Evolutionary conservation across 2,888 invertebrate species (phyloP).

Genomic region (Andrena camellia): DNA sequence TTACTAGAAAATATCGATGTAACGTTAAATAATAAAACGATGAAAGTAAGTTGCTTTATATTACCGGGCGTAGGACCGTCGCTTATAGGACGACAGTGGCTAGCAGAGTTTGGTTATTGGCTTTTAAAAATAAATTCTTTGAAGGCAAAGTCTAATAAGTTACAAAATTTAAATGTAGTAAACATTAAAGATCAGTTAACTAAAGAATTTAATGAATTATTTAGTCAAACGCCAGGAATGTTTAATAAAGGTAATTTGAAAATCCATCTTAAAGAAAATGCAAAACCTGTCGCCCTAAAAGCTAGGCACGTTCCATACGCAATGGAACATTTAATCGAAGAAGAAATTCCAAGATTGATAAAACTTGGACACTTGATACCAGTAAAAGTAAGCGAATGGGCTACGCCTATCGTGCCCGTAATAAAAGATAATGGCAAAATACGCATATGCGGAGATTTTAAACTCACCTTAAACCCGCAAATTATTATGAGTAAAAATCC

Average conservation of each 20-base stretch:
- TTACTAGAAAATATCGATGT: not conserved
- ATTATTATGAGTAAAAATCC: not conserved
- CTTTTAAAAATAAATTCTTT: not conserved
- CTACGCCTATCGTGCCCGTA: not conserved
- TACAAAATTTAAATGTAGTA: too few species aligned
- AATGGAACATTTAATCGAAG: not conserved
- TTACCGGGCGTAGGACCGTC: not conserved
- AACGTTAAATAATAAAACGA: not conserved
- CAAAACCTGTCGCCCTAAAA: not conserved
- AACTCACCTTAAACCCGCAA: not conserved
- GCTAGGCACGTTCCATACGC: not conserved
- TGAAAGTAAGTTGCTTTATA: too few species aligned
- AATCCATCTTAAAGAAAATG: not conserved
- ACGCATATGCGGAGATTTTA: constrained; percentile 19
- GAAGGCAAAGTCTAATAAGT: too few species aligned
- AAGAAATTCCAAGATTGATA: not conserved
- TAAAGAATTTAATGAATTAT: not conserved
- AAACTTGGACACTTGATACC: not conserved
- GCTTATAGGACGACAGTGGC: constrained; percentile 3
- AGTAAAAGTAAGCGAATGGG: constrained; percentile 2
- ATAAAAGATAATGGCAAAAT: not conserved
- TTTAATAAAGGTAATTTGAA: not conserved
- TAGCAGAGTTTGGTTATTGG: not conserved
- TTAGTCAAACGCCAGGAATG: not conserved
- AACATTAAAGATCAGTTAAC: too few species aligned